Percentiles rank a stretch among this genome's conserved stretches.
These are phyloP conservation scores for Atrichornis clamosus DNA, from an alignment of 2,113 vertebrate species.

Conservation along the genomic window DNA sequence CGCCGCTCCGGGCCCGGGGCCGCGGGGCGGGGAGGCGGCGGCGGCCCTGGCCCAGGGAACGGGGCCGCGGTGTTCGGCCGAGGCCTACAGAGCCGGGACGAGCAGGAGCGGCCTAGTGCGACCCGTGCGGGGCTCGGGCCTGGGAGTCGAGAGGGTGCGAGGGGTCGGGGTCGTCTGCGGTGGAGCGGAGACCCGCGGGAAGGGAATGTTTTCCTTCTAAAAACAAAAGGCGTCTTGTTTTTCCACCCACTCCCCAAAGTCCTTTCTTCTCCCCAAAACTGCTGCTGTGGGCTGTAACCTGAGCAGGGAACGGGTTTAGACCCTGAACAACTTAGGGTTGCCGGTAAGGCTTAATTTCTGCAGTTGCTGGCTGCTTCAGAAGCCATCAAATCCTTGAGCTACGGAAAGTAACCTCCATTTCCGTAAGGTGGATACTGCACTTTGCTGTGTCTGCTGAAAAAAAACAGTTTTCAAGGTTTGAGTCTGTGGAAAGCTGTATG, in stretches of 20 bases:
- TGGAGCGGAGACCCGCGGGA: neutral
- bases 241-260: neutral
- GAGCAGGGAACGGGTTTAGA: constrained; percentile 10
- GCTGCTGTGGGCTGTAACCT: neutral
- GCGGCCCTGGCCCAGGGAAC: too few species aligned
- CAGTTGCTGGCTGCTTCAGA: neutral
- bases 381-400: neutral
- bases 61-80: neutral
- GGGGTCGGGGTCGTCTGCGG: neutral
- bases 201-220: neutral
- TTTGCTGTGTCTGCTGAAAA: neutral
- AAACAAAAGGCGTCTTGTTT: constrained; percentile 14
- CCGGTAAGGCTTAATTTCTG: neutral
- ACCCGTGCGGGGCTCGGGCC: constrained; percentile 2
- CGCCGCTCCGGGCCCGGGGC: neutral
- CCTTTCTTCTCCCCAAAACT: constrained; percentile 44
- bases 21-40: neutral
- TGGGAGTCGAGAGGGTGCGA: neutral
- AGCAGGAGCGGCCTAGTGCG: constrained; percentile 27
- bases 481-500: neutral
- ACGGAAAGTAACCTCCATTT: neutral
- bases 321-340: neutral
- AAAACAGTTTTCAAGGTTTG: rapidly evolving
- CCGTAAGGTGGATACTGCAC: neutral
- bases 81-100: neutral